Percentiles rank a stretch among this genome's conserved stretches.
Conservation (phyloP, 2,113 vertebrate species). For the Aldabrachelys gigantea region DNA sequence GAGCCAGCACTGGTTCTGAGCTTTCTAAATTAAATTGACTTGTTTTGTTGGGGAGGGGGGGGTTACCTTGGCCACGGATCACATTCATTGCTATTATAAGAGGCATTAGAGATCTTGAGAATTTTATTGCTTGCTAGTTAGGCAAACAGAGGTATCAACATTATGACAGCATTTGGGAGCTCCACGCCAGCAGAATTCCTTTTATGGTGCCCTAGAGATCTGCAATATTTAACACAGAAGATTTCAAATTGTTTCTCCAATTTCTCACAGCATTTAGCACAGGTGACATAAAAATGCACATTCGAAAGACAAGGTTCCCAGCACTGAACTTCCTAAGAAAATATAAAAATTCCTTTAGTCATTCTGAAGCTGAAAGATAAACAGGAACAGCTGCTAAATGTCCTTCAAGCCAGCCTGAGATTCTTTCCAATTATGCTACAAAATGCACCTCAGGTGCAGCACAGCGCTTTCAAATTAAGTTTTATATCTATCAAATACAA, state of each 20-base stretch:
- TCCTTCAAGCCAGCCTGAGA: slow-evolving; percentile 66
- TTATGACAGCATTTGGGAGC: not conserved
- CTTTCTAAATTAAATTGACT: slow-evolving; percentile 13
- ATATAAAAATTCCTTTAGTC: slow-evolving; percentile 67
- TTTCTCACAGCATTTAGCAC: slow-evolving; percentile 47
- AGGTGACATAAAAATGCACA: slow-evolving; percentile 68
- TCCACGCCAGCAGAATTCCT: slow-evolving; percentile 43
- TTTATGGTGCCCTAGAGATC: not conserved
- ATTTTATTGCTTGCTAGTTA: slow-evolving; percentile 38
- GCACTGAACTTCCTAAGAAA: slow-evolving; percentile 72
- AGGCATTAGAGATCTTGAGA: not conserved
- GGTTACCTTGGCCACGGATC: not conserved
- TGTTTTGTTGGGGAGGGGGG: not conserved
- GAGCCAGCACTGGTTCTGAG: not conserved
- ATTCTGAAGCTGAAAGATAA: slow-evolving; percentile 73
- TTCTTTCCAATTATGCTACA: slow-evolving; percentile 73
- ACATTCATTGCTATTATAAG: slow-evolving; percentile 60
- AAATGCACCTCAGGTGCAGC: slow-evolving; percentile 68
- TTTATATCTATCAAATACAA: slow-evolving; percentile 68
- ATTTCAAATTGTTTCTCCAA: slow-evolving; percentile 22
- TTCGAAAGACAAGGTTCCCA: slow-evolving; percentile 67
- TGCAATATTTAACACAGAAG: slow-evolving; percentile 40
- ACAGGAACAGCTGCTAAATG: slow-evolving; percentile 79
- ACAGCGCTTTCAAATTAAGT: slow-evolving; percentile 62
- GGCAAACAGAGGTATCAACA: slow-evolving; percentile 2